These are phyloP conservation scores for Bruchidius siliquastri DNA, from an alignment of 2,888 invertebrate species.

Conservation along the genomic window DNA sequence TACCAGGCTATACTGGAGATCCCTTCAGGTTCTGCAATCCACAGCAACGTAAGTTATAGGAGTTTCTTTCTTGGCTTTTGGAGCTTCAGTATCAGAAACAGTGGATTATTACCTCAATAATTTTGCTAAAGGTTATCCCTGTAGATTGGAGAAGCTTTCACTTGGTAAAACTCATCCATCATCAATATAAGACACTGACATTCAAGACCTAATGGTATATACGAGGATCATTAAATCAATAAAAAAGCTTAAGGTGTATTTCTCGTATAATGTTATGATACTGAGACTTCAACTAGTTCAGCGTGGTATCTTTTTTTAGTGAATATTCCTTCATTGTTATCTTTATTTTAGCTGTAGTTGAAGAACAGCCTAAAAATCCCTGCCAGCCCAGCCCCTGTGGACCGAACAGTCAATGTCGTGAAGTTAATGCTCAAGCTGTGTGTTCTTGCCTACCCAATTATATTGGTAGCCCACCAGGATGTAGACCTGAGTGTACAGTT, in stretches of 20 bases:
- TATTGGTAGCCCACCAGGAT: conserved; percentile 59
- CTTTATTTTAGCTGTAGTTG: conserved; percentile 27
- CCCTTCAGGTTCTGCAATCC: conserved; percentile 62
- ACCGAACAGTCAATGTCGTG: conserved; percentile 70
- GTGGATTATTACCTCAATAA: too few relatives aligned
- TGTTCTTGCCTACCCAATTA: conserved; percentile 59
- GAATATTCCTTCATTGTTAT: neutral
- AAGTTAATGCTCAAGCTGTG: conserved; percentile 54
- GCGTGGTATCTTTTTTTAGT: too few relatives aligned
- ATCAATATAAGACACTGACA: too few relatives aligned
- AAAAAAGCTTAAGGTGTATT: too few relatives aligned
- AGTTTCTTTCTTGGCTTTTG: neutral
- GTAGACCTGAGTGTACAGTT: conserved; percentile 56
- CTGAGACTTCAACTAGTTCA: too few relatives aligned
- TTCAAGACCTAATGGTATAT: too few relatives aligned
- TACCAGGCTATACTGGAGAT: conserved; percentile 70
- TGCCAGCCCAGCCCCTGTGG: conserved; percentile 74
- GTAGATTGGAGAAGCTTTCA: too few relatives aligned
- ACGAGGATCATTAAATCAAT: too few relatives aligned
- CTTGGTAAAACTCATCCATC: too few relatives aligned
- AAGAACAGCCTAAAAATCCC: conserved; percentile 49
- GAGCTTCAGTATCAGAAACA: neutral
- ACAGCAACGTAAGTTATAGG: conserved; percentile 2
- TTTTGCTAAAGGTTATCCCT: too few relatives aligned
- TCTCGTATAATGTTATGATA: too few relatives aligned